Base-by-base conservation (phyloP, 1,140 invertebrate genomes). In the Saxidomus purpurata region DNA sequence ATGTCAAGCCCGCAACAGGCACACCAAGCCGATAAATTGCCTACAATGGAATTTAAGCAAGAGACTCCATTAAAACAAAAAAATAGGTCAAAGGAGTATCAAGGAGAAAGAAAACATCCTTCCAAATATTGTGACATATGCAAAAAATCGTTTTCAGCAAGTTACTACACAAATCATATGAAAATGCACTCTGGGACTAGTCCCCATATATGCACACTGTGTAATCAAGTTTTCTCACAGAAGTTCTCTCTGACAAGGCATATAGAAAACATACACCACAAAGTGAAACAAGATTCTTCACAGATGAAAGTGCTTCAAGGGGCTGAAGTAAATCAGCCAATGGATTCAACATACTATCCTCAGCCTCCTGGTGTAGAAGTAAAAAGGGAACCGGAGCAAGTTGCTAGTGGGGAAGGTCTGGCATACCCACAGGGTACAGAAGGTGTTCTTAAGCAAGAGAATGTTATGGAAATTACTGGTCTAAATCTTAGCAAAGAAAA, bases 141-240 rank as follows among this genome's bases (percentile, higher is more conserved):
- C 34, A 71, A 82, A 43, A 90, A 90, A 47, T 87, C 89, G 34
- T 90, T 90, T n/a, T 82, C 84, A 2, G 79, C 84, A 19, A 87
- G 85, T 38, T 87, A 87, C 69, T 85, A 81, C 55, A 76, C 85
- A 31, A 90, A 90, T 38, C 89, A 90, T 71, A 90, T 90, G 77
- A 86, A 85, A 28, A 90, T 85, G 38, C 89, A 90, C 40, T 55
- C 49, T 22, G 89, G 85, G 17, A 86, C 69, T 15, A 87, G 83
- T 81, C 86, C 86, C 9, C 86, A 88, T 43, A 55, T 88, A 8
- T 88, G 86, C 52, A 79, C 36, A 61, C 19, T 79, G 43, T 93
- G 93, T 74, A 91, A 90, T 61, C 91, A 93, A 76, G 91, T 89
- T 3, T 93, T 93, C 63, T 82, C 90, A 0, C 88, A 87, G 49